These are phyloP conservation scores for Paralvinella palmiformis DNA, from an alignment of 1,140 invertebrate genomes.

Conservation along the genomic window DNA sequence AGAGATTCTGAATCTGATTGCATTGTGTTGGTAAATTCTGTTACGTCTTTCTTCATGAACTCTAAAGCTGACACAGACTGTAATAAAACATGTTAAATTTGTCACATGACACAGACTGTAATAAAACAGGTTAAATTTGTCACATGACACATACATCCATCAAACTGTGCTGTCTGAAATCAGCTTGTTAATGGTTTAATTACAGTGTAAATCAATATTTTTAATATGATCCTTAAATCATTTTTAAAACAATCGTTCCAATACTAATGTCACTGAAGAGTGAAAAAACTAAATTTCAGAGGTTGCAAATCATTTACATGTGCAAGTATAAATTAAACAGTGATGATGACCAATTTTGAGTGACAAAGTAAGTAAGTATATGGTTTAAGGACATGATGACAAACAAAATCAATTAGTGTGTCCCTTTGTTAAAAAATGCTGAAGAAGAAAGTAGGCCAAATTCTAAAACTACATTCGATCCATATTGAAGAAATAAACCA, in stretches of 20 bases:
- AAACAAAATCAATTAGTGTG: too few relatives aligned
- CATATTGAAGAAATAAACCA: too few relatives aligned
- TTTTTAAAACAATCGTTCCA: neutral
- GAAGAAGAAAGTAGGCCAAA: too few relatives aligned
- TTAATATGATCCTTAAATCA: neutral
- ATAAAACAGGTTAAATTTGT: neutral
- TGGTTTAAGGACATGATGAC: too few relatives aligned
- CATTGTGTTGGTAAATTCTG: constrained; percentile 64
- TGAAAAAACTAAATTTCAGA: too few relatives aligned
- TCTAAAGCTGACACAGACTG: constrained; percentile 66
- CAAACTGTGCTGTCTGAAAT: neutral
- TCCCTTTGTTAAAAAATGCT: too few relatives aligned
- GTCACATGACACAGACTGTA: neutral
- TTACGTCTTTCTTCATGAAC: constrained; percentile 69
- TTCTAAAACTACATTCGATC: too few relatives aligned
- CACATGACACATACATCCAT: neutral
- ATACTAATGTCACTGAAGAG: neutral
- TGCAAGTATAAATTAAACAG: too few relatives aligned
- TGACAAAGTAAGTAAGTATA: too few relatives aligned
- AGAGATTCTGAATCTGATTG: constrained; percentile 62
- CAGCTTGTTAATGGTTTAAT: neutral
- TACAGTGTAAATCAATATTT: neutral
- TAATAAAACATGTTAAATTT: constrained; percentile 26
- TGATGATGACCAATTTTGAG: too few relatives aligned
- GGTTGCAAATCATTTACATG: too few relatives aligned